These are phyloP conservation scores for Sinocyclocheilus rhinocerous DNA, from an alignment of 2,113 vertebrate genomes.

Conservation along the genomic window DNA sequence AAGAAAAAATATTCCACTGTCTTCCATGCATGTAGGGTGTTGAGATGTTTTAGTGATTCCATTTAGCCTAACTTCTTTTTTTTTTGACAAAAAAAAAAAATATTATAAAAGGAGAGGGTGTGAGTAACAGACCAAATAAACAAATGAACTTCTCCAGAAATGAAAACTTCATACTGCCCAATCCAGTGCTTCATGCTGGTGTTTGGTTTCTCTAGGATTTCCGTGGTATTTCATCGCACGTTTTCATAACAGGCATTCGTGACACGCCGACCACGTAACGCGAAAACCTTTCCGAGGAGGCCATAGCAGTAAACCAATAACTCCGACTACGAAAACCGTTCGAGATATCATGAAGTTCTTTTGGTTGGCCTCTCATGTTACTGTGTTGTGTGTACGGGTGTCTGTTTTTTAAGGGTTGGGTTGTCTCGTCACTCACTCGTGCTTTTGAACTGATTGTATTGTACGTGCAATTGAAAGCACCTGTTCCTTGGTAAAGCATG, in stretches of 20 bases:
- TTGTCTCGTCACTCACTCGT: slow-evolving; percentile 62
- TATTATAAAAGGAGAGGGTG: slow-evolving; percentile 64
- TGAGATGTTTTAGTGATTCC: slow-evolving; percentile 59
- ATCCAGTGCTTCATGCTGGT: slow-evolving; percentile 58
- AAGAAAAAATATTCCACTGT: slow-evolving; percentile 74
- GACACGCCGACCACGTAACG: slow-evolving; percentile 49
- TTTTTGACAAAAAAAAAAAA: slow-evolving; percentile 52
- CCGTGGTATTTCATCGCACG: not conserved
- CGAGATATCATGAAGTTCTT: slow-evolving; percentile 3
- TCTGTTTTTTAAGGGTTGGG: slow-evolving; percentile 56
- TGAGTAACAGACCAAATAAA: slow-evolving; percentile 72
- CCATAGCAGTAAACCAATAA: slow-evolving; percentile 40
- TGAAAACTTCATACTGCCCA: not conserved
- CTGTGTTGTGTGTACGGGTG: slow-evolving; percentile 65
- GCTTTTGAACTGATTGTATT: slow-evolving; percentile 67
- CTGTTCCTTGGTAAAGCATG: slow-evolving; percentile 56
- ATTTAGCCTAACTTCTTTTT: slow-evolving; percentile 68
- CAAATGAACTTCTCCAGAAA: slow-evolving; percentile 1
- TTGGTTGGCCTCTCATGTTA: slow-evolving; percentile 56
- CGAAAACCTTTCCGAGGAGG: slow-evolving; percentile 61
- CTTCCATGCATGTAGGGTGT: slow-evolving; percentile 82
- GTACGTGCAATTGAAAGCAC: slow-evolving; percentile 62
- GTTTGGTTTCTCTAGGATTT: slow-evolving; percentile 50
- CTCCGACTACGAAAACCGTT: not conserved
- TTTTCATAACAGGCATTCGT: slow-evolving; percentile 60